Conservation (phyloP, 1,140 invertebrate species). For the Pseudomyrmex cubaensis region DNA sequence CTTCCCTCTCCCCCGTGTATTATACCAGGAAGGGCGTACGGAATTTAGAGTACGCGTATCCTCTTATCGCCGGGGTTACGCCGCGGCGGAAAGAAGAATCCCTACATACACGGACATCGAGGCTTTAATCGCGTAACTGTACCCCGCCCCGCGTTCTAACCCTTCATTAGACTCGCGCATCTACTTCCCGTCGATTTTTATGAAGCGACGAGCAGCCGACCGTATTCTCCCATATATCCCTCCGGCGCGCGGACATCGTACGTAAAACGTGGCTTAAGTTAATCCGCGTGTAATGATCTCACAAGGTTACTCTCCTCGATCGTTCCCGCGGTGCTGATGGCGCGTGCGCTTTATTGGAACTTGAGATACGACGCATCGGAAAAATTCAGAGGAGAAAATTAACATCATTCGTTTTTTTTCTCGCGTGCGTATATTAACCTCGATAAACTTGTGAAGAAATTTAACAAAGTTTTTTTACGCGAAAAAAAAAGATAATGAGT, state of each 20-base stretch:
- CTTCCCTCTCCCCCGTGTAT: slow-evolving; percentile 20
- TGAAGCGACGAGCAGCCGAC: background rate
- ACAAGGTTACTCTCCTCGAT: slow-evolving; percentile 40
- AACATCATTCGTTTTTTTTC: background rate
- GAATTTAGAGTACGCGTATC: slow-evolving; percentile 63
- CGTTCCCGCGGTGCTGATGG: slow-evolving; percentile 40
- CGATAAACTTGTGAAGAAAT: too few relatives aligned
- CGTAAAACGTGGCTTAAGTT: slow-evolving; percentile 51
- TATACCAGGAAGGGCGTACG: slow-evolving; percentile 36
- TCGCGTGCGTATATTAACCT: too few relatives aligned
- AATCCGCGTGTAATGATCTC: slow-evolving; percentile 55
- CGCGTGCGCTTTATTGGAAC: slow-evolving; percentile 24
- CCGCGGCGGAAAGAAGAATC: slow-evolving; percentile 45
- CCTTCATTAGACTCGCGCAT: slow-evolving; percentile 49
- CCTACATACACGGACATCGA: slow-evolving; percentile 37
- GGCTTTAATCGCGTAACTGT: slow-evolving; percentile 57
- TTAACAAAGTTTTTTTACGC: too few relatives aligned
- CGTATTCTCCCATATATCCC: background rate
- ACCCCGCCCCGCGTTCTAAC: slow-evolving; percentile 33
- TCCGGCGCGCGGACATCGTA: slow-evolving; percentile 26
- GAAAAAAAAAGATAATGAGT: too few relatives aligned
- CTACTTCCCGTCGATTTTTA: slow-evolving; percentile 46
- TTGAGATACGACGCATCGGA: background rate
- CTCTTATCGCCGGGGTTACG: slow-evolving; percentile 54
- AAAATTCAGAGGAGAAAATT: background rate